Conservation (phyloP, 2,797 vertebrate genomes). For the Neopelma chrysocephalum region DNA sequence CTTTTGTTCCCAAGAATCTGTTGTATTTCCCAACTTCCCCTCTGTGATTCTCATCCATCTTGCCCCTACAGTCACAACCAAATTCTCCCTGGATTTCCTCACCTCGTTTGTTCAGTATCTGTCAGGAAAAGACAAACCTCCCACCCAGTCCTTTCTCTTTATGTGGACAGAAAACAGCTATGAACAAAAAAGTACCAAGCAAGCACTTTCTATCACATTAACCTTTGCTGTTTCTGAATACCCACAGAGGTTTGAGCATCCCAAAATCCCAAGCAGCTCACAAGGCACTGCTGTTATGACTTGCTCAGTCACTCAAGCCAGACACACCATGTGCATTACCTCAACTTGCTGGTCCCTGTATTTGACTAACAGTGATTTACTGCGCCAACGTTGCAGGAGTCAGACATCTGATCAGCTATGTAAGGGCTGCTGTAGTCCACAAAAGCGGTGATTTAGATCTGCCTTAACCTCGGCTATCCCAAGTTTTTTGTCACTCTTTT, state of each 20-base stretch:
- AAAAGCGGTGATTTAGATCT: background rate
- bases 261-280: background rate
- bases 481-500: background rate
- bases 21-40: background rate
- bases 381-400: background rate
- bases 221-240: background rate
- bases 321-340: background rate
- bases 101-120: background rate
- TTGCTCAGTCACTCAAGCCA: background rate
- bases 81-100: background rate
- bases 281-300: background rate
- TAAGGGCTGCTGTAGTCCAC: background rate
- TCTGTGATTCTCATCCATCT: background rate
- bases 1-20: background rate
- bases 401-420: background rate
- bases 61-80: background rate
- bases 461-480: background rate
- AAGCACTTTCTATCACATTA: background rate
- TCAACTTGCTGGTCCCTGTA: background rate
- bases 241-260: background rate
- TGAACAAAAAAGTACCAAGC: background rate
- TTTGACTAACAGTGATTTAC: background rate
- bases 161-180: background rate
- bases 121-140: background rate
- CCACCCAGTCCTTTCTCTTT: background rate